Percentiles rank a stretch among this genome's conserved stretches.
Conservation (phyloP, 2,888 invertebrate species). For the Thysanoteuthis rhombus region DNA sequence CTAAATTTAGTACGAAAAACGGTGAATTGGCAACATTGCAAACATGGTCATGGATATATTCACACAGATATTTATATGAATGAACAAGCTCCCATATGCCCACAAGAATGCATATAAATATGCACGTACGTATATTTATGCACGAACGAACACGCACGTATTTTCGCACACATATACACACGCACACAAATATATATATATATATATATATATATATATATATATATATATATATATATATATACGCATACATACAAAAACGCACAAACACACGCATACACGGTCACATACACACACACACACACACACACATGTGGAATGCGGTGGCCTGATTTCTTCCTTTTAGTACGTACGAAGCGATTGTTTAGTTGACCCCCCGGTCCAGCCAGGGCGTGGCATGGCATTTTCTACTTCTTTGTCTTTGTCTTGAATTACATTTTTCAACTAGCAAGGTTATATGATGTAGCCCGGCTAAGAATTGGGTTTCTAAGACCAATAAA, state of each 20-base stretch:
- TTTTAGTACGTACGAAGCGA: too few relatives aligned
- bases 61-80: not conserved
- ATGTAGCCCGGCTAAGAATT: too few relatives aligned
- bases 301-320: not conserved
- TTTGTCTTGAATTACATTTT: too few relatives aligned
- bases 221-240: slow-evolving; percentile 14
- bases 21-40: too few relatives aligned
- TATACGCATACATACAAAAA: not conserved
- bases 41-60: too few relatives aligned
- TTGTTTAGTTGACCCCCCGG: too few relatives aligned
- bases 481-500: too few relatives aligned
- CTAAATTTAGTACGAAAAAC: too few relatives aligned
- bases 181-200: not conserved
- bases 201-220: not conserved
- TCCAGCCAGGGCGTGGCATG: too few relatives aligned
- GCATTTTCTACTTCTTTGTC: too few relatives aligned
- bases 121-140: not conserved
- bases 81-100: not conserved
- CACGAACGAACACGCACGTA: not conserved
- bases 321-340: too few relatives aligned
- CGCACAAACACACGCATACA: not conserved
- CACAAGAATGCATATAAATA: not conserved
- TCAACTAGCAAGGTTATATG: too few relatives aligned
- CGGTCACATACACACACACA: not conserved
- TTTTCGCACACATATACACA: not conserved